Conservation (phyloP, 2,797 vertebrate genomes). For the Chrysocyon brachyurus region DNA sequence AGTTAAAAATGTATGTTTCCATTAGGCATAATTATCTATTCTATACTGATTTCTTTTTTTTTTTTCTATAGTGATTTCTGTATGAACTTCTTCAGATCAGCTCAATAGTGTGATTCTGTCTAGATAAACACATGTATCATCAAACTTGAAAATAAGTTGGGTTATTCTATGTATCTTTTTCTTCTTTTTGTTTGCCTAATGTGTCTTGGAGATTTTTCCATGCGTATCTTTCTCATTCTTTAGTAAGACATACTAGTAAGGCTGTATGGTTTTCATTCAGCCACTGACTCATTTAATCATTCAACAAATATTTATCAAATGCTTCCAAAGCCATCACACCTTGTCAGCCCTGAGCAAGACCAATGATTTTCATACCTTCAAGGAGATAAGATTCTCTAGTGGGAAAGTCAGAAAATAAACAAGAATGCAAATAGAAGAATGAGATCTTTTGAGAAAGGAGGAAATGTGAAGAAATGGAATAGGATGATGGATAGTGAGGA, state of each 20-base stretch:
- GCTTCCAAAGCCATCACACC: background rate
- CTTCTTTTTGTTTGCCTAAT: background rate
- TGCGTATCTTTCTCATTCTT: background rate
- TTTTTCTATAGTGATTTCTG: background rate
- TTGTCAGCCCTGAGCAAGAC: background rate
- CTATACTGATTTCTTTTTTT: background rate
- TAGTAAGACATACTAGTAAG: background rate
- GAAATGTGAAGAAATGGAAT: background rate
- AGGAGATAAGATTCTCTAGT: constrained; percentile 27
- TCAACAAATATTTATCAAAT: constrained; percentile 3
- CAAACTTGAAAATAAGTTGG: constrained; percentile 7
- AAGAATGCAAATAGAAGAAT: background rate
- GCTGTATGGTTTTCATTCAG: background rate
- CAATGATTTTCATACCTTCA: background rate
- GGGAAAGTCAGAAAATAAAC: constrained; percentile 7
- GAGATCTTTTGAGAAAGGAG: background rate
- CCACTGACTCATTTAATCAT: background rate
- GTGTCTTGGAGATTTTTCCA: background rate
- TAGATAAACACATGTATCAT: background rate
- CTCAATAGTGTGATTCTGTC: background rate
- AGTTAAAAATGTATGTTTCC: background rate
- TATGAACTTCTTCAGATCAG: background rate
- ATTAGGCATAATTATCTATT: background rate
- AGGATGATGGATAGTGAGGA: background rate
- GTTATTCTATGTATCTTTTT: background rate